These are phyloP conservation scores for Misgurnus mizolepis DNA, from an alignment of 2,113 vertebrate genomes.

Conservation along the genomic window DNA sequence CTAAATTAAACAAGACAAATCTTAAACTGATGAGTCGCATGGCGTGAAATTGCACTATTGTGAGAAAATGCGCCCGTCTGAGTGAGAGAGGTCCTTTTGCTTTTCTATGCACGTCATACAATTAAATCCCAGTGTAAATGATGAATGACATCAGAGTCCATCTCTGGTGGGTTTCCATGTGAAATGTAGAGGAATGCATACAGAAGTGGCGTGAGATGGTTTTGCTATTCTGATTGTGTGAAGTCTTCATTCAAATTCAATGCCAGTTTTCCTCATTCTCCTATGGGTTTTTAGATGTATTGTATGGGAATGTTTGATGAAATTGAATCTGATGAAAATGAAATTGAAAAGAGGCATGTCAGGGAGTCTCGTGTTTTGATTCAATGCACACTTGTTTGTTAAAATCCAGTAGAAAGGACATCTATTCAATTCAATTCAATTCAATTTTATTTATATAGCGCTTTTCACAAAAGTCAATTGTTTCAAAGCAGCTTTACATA, in stretches of 20 bases:
- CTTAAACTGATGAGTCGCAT: constrained; percentile 50
- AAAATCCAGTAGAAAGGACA: background rate
- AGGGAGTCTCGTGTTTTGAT: background rate
- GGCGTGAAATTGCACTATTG: constrained; percentile 67
- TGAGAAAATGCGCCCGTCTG: constrained; percentile 54
- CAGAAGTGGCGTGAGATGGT: background rate
- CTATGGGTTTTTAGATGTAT: background rate
- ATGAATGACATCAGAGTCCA: constrained; percentile 31
- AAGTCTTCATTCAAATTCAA: background rate
- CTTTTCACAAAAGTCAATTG: too few species aligned
- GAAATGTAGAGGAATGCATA: constrained; percentile 26
- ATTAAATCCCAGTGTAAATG: constrained; percentile 58
- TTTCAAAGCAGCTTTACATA: too few species aligned
- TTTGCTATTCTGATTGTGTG: background rate
- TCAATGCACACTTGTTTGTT: too few species aligned
- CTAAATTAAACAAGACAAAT: constrained; percentile 46
- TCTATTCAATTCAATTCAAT: too few species aligned
- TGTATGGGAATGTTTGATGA: too few species aligned
- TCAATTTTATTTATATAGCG: too few species aligned
- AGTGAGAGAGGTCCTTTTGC: constrained; percentile 55
- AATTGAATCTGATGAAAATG: too few species aligned
- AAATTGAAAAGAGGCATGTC: too few species aligned
- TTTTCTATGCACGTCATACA: constrained; percentile 53
- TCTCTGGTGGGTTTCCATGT: background rate
- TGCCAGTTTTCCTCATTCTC: constrained; percentile 7